These are phyloP conservation scores for Microcebus griseorufus DNA, from an alignment of 2,113 vertebrate genomes.

Conservation along the genomic window DNA sequence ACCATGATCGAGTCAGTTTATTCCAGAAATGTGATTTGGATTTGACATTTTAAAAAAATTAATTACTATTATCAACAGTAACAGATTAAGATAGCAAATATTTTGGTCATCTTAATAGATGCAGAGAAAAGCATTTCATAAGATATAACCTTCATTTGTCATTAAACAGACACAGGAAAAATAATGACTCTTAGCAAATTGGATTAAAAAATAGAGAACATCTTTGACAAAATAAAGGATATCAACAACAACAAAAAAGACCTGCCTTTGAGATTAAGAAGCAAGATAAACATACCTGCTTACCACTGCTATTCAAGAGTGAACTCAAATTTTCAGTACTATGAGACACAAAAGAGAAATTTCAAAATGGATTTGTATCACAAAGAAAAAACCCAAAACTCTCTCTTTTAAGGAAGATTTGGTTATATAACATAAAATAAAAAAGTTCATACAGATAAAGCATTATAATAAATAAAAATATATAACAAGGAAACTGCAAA, in stretches of 20 bases:
- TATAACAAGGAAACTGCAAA: neutral
- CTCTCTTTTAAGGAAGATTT: neutral
- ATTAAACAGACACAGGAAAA: neutral
- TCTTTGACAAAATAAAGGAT: neutral
- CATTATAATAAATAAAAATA: neutral
- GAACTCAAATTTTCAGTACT: neutral
- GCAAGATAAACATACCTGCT: neutral
- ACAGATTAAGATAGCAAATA: neutral
- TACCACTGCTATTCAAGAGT: fast-evolving
- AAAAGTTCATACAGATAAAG: neutral
- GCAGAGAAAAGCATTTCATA: neutral
- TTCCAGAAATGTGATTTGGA: neutral
- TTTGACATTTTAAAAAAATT: neutral
- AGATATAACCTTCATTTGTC: neutral
- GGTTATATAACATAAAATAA: neutral
- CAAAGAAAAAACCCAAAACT: neutral
- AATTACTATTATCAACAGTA: neutral
- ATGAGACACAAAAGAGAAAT: neutral
- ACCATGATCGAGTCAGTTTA: neutral
- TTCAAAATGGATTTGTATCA: neutral
- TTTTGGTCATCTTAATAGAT: neutral
- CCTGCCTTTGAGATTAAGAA: neutral
- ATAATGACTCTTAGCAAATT: neutral
- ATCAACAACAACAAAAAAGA: neutral
- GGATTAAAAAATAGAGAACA: neutral